Evolutionary conservation across 2,888 invertebrate species (phyloP), one percentile per base, ranked within the genome.

Genomic region (Osmoderma eremita): DNA sequence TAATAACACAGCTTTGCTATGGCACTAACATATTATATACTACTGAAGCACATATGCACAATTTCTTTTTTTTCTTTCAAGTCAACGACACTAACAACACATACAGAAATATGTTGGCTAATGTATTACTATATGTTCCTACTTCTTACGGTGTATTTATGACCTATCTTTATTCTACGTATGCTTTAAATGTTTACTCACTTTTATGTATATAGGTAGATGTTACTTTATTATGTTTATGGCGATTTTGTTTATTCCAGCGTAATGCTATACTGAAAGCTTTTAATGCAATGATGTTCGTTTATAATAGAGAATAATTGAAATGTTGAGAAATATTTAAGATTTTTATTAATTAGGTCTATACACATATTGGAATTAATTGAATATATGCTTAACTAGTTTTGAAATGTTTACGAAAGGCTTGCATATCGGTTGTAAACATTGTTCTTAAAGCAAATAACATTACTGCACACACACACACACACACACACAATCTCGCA

Each of bases 1-100:
- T 53, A 49, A 65, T 36, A 39, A 48, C 65, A 65, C 56, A 45
- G 54, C 65, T 65, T 65, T 18, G 65, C 65, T 30, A 58, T 1
- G 48, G 65, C 65, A 65, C 65, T 65, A 39, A 30, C 13, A 49
- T 41, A 58, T 24, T n/a, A 54, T 63, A 63, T 39, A 38, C 45
- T 56, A 45, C 36, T 45, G n/a, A 54, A 18, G 51, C 58, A 58
- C 58, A 58, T n/a, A 13, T 22, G 41, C 50, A 58, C 56, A 20
- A 10, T 20, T 50, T 48, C 30, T 42, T 3, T 38, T 15, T 53
- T 63, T 18, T 53, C 24, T 63, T 63, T 18, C 45, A 45, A 30
- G 30, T 30, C 30, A 30, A 30, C 36, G 17, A 61, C 36, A 48
- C 58, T 61, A 61, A 61, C 17, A 48, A 61, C 58, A 61, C 36